These are phyloP conservation scores for Lethocerus indicus DNA, from an alignment of 1,140 invertebrate genomes.

Conservation along the genomic window DNA sequence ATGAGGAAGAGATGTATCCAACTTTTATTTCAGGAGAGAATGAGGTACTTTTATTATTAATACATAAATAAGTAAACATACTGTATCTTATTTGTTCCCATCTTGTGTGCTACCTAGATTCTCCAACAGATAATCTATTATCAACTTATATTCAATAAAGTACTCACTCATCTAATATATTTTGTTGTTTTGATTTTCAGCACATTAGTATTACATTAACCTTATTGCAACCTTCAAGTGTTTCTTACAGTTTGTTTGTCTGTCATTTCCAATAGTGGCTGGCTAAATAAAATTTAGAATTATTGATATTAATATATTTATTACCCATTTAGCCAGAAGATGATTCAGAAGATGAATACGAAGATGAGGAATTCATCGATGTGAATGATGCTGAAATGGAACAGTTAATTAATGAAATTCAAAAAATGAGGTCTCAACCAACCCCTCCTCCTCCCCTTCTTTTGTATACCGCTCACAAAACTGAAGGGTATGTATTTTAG, in stretches of 20 bases:
- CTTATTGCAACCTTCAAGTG: neutral
- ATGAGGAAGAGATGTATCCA: slow-evolving; percentile 10
- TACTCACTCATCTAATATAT: neutral
- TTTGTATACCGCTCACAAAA: slow-evolving; percentile 17
- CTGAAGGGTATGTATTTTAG: slow-evolving; percentile 14
- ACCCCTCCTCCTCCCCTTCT: slow-evolving; percentile 17
- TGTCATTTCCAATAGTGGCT: slow-evolving; percentile 1
- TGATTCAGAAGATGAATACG: neutral
- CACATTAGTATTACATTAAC: neutral
- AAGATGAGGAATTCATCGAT: neutral
- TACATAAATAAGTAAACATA: neutral
- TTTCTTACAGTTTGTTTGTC: neutral
- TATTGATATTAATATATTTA: neutral
- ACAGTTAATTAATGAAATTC: slow-evolving; percentile 15
- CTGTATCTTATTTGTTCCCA: neutral
- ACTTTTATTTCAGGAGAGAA: neutral
- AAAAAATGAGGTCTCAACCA: slow-evolving; percentile 11
- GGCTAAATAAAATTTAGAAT: neutral
- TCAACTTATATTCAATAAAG: neutral
- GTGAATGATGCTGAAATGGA: slow-evolving; percentile 13
- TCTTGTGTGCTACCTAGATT: neutral
- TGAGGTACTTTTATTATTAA: neutral
- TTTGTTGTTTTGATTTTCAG: neutral
- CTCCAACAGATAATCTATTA: neutral
- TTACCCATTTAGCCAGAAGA: neutral